Base-by-base conservation (phyloP, 2,888 invertebrate species). In the Oxycera nigricornis region DNA sequence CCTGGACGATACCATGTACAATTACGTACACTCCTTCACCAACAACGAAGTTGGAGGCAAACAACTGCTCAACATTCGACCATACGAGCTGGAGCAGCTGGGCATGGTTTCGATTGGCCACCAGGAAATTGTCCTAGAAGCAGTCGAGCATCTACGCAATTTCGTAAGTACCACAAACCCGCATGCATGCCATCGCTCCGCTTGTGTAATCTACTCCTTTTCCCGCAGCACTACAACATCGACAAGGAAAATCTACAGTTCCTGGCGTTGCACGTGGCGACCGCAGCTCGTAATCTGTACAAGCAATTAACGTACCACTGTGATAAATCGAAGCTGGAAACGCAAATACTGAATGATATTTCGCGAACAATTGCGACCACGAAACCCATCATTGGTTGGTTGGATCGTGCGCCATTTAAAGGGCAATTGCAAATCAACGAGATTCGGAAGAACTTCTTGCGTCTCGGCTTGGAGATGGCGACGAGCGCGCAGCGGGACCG, bases 171-270 rank as follows among this genome's bases (percentile, higher is more conserved):
- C 28, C 55, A 55, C 24, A 22, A 28, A 26, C 20, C 41, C 7
- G 26, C 17, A 20, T 7, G 24, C 35, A 35, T 35, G 59, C 41
- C 41, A 22, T 26, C 39, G 20, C 3, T 35, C n/a, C n/a, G n/a
- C n/a, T n/a, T 39, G 9, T 39, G 39, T 9, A 11, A 39, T 39
- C 39, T 50, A 50, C 17, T 75, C 78, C 77, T 79, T 81, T 80
- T 77, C 76, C 87, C 87, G 57, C 86, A 96, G 95, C 95, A 97
- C 83, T 96, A 94, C 87, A 95, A 95, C 82, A 86, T 95, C 81
- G 93, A 95, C 77, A 91, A 94, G 79, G 97, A 98, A 86, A 97
- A 96, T 84, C 87, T 97, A 77, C 97, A 97, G 87, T 90, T 93
- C 79, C 87, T 97, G 81, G 95, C 97, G 0, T 86, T 96, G 81